Evolutionary conservation across 2,888 invertebrate genomes (phyloP), one percentile per base, ranked within the genome.

Genomic region (Stomorhina lunata): DNA sequence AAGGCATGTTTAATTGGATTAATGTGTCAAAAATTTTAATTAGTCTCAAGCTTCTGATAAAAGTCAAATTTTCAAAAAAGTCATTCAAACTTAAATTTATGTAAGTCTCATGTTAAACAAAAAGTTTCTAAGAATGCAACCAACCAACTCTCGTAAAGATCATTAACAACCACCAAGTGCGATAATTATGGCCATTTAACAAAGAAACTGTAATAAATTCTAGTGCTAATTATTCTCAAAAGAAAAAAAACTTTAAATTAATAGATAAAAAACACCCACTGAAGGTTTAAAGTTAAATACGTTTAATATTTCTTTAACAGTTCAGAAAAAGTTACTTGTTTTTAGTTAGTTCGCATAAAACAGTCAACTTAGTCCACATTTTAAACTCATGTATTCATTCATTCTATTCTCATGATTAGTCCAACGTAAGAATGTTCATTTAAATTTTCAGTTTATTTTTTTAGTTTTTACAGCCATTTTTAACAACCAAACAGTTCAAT

Each of bases 381-480:
- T n/a, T n/a, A n/a, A n/a, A n/a, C n/a, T n/a, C n/a, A n/a, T n/a
- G n/a, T n/a, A n/a, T n/a, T n/a, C n/a, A n/a, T n/a, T 15, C 48
- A 68, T 76, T 66, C 37, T 68, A 59, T 76, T 68, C 66, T 50
- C 66, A 76, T 68, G 59, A 48, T 29, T 45, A 57, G 22, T 34
- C 45, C 65, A 65, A 29, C 20, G 12, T 17, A 40, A 20, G 4
- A 17, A 25, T 29, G 4, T 57, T 20, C 57, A 57, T 57, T 76
- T 34, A 57, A 45, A 48, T 48, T 76, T 76, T 57, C 57, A 48
- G 10, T 57, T n/a, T n/a, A n/a, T n/a, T n/a, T n/a, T n/a, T n/a
- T n/a, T n/a, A 66, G 27, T 57, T 20, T n/a, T n/a, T 27, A 15
- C 29, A 2, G 45, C 45, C 27, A 59, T 68, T 57, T 57, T 48